phyloP scores from a whole-genome alignment of 2,888 invertebrate genomes.

The Eristalis intricaria region DNA sequence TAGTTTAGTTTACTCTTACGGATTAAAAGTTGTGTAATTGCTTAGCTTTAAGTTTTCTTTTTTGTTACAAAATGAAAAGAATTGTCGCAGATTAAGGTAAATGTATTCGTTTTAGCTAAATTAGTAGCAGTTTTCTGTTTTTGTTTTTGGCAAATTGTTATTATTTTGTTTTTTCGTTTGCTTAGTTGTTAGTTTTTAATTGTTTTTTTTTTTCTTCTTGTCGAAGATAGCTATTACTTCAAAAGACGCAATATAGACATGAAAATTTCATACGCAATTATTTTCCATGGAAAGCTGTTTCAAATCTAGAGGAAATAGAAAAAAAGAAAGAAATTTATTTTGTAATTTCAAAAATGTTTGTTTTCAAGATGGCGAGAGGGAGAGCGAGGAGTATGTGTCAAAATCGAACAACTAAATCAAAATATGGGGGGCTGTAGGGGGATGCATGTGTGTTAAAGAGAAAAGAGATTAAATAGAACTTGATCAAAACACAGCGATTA shows the following conservation, averaged over 20 bases:
- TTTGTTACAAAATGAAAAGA: slow-evolving; percentile 53
- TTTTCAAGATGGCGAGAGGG: background rate
- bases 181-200: slow-evolving; percentile 33
- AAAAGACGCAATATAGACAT: slow-evolving; percentile 76
- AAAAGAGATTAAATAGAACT: background rate
- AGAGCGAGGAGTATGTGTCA: background rate
- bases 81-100: slow-evolving; percentile 49
- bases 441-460: background rate
- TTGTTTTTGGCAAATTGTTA: background rate
- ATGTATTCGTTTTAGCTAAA: slow-evolving; percentile 49
- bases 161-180: slow-evolving; percentile 58
- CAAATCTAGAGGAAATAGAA: slow-evolving; percentile 76
- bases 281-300: slow-evolving; percentile 76
- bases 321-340: slow-evolving; percentile 50
- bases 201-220: slow-evolving; percentile 30
- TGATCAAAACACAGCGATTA: slow-evolving; percentile 22
- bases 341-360: slow-evolving; percentile 22
- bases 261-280: slow-evolving; percentile 76
- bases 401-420: background rate
- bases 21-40: slow-evolving; percentile 36
- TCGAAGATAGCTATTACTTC: slow-evolving; percentile 55
- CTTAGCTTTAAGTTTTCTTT: slow-evolving; percentile 33
- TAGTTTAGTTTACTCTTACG: slow-evolving; percentile 22
- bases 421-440: background rate
- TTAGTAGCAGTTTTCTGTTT: slow-evolving; percentile 58